Evolutionary conservation across 2,113 vertebrate species (phyloP), one percentile per base, ranked within the genome.

Genomic region (Oreocharis arfaki): DNA sequence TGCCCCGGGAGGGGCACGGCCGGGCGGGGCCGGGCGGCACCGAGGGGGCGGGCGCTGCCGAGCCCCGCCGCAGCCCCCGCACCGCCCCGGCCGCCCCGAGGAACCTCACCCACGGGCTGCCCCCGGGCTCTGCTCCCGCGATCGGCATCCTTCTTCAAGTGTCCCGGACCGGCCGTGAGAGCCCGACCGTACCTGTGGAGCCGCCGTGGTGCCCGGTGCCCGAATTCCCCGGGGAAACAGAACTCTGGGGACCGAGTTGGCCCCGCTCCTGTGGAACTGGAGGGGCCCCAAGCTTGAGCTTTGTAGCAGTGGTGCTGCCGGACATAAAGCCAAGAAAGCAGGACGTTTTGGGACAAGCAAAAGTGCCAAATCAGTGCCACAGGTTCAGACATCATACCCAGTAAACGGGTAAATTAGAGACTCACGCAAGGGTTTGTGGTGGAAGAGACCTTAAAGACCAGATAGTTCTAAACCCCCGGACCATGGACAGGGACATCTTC

Each of bases 181-280:
- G 71, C 28, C 41, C 14, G 18, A 18, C 32, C 1, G 74, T 24
- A 2, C 1, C 46, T 2, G 52, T 0, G 37, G 27, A 42, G 65
- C 44, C 9, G 28, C 59, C 21, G 44, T 4, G 47, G 70, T 16
- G 57, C 28, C 32, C n/a, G 2, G 28, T 10, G 33, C 55, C 73
- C 46, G 65, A 16, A 11, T 7, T 17, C 33, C 32, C 24, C 6
- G 12, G 15, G 26, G 3, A 52, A 64, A 47, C 61, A 60, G 18
- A 68, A 1, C 44, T 3, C 28, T 0, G 65, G 13, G 50, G 33
- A 44, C 1, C 0, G 11, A 7, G 6, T 3, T 64, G 15, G 22
- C 3, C 22, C 37, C 3, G 2, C 41, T n/a, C 21, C 70, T 11
- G 0, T 0, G 21, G 79, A n/a, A 2, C 39, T 6, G 32, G 37